Evolutionary conservation across 2,113 vertebrate species (phyloP).

Genomic region (Chlorodrepanis virens): DNA sequence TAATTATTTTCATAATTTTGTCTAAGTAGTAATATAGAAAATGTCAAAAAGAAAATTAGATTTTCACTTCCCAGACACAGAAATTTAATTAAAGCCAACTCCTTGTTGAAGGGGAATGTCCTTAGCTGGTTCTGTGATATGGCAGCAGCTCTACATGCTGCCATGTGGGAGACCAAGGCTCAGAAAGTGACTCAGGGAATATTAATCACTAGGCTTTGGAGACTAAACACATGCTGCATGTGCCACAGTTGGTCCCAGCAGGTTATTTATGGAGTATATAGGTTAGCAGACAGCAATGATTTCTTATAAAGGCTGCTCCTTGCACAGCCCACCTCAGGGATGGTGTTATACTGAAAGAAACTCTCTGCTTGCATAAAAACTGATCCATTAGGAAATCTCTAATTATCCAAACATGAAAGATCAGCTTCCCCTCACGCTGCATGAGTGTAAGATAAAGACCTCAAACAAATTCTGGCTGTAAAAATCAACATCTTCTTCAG

Average conservation of each 20-base stretch:
- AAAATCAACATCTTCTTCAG: not conserved
- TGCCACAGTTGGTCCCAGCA: conserved; percentile 7
- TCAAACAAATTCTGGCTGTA: not conserved
- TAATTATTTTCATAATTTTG: conserved; percentile 68
- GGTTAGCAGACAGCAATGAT: not conserved
- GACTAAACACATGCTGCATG: conserved; percentile 31
- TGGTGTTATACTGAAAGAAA: not conserved
- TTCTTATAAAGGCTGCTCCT: not conserved
- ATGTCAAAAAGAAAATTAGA: conserved; percentile 68
- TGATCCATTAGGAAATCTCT: not conserved
- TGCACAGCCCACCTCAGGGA: not conserved
- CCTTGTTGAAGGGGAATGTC: conserved; percentile 44
- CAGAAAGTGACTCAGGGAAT: conserved; percentile 36
- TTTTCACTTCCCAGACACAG: conserved; percentile 61
- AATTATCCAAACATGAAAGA: not conserved
- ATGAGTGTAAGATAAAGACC: not conserved
- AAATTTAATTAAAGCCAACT: conserved; percentile 64
- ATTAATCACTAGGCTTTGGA: conserved; percentile 37
- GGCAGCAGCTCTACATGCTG: conserved; percentile 24
- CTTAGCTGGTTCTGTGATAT: conserved; percentile 44
- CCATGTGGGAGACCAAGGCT: conserved; percentile 41
- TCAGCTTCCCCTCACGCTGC: not conserved
- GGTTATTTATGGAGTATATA: conserved; percentile 8
- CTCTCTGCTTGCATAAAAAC: not conserved
- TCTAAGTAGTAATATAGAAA: conserved; percentile 61